Percentiles rank a stretch among this genome's conserved stretches.
phyloP scores from a whole-genome alignment of 2,797 vertebrate species.

The Mionectes olivaceus region DNA sequence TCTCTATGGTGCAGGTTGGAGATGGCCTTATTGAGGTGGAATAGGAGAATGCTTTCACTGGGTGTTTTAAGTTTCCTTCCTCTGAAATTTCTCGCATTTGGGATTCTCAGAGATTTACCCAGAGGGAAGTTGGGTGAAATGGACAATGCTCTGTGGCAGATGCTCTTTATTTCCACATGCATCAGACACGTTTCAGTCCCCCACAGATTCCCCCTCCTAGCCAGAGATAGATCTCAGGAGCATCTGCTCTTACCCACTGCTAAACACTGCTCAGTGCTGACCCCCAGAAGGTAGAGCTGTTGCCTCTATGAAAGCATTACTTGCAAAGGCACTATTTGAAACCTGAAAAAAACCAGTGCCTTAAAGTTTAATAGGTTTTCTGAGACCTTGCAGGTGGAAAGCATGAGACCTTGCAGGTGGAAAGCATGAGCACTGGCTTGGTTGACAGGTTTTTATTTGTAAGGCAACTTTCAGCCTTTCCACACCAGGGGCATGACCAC shows the following conservation, averaged over 20 bases:
- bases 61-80: not conserved
- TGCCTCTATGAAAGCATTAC: not conserved
- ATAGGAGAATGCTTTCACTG: not conserved
- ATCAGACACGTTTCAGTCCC: not conserved
- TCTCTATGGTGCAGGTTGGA: not conserved
- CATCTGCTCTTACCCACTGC: not conserved
- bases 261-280: not conserved
- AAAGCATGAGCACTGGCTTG: not conserved
- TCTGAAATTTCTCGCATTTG: not conserved
- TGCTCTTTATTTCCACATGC: not conserved
- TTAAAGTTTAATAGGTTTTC: not conserved
- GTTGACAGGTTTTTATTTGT: not conserved
- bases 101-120: not conserved
- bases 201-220: not conserved
- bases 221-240: not conserved
- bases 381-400: not conserved
- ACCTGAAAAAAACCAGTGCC: not conserved
- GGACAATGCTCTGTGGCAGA: not conserved
- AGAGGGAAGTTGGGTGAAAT: not conserved
- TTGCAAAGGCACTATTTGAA: not conserved
- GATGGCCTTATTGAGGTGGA: not conserved
- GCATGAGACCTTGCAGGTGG: not conserved
- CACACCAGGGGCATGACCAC: not conserved
- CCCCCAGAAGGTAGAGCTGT: not conserved
- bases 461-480: not conserved